These are phyloP conservation scores for Ictalurus furcatus DNA, from an alignment of 2,113 vertebrate species.

Conservation along the genomic window DNA sequence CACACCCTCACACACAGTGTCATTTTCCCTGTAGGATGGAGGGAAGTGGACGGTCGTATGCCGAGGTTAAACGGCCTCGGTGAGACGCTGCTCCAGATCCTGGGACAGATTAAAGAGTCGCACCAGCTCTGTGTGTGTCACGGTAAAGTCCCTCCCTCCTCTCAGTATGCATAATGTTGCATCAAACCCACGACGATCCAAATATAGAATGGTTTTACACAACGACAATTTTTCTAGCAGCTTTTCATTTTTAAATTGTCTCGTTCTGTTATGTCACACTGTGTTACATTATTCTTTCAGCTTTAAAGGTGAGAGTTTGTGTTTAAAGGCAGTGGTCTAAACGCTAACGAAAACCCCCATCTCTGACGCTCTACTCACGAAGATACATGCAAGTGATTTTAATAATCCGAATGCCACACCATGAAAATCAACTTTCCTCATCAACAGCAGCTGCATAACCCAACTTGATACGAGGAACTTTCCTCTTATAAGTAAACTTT, in stretches of 20 bases:
- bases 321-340: background rate
- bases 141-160: constrained; percentile 67
- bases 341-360: background rate
- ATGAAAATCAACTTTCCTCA: background rate
- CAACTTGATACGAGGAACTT: too few relatives aligned
- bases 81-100: constrained; percentile 82
- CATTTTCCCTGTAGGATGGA: constrained; percentile 76
- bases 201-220: background rate
- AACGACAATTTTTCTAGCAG: background rate
- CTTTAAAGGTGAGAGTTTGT: background rate
- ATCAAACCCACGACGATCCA: background rate
- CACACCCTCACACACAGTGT: background rate
- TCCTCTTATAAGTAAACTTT: too few relatives aligned
- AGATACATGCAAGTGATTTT: background rate
- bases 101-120: constrained; percentile 82
- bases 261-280: background rate
- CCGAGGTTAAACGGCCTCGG: constrained; percentile 79
- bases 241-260: background rate
- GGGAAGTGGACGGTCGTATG: constrained; percentile 77
- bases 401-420: background rate
- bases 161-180: background rate
- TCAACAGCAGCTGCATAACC: background rate
- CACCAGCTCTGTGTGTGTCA: constrained; percentile 86
- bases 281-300: background rate
- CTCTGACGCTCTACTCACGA: background rate